A percentile compares a stretch with the other conserved stretches of the same genome.
phyloP scores from a whole-genome alignment of 2,888 invertebrate species.

The Drosophila paracracens region DNA sequence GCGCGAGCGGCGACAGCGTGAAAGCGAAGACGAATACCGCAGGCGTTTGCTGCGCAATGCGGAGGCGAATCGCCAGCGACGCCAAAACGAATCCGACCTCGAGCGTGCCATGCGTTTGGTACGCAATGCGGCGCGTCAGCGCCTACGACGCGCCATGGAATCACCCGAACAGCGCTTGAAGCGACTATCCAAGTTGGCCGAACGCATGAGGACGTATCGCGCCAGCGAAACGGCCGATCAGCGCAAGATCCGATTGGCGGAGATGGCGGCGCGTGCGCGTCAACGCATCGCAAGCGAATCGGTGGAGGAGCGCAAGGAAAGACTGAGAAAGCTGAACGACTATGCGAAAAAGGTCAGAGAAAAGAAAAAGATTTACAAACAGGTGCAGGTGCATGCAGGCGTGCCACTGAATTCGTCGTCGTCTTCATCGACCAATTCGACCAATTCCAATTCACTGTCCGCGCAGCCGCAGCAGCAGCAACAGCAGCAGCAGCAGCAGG shows the following conservation, averaged over 20 bases:
- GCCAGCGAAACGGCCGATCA: conserved; percentile 84
- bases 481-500: conserved; percentile 70
- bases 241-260: conserved; percentile 83
- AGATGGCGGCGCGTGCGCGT: conserved; percentile 84
- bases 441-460: conserved; percentile 54
- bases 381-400: conserved; percentile 65
- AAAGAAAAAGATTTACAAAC: conserved; percentile 84
- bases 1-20: conserved; percentile 84
- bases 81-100: conserved; percentile 84
- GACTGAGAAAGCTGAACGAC: conserved; percentile 85
- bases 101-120: conserved; percentile 85
- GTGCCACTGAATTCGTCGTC: conserved; percentile 64
- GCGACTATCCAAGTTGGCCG: conserved; percentile 83
- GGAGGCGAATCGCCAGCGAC: conserved; percentile 84
- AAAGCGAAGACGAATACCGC: conserved; percentile 84
- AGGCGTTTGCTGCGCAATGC: conserved; percentile 84
- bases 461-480: conserved; percentile 64
- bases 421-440: conserved; percentile 67
- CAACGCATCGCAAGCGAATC: conserved; percentile 84
- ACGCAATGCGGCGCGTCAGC: conserved; percentile 84
- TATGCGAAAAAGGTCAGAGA: conserved; percentile 85
- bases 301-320: conserved; percentile 84
- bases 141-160: conserved; percentile 85
- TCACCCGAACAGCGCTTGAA: conserved; percentile 83
- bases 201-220: conserved; percentile 84